A percentile compares a stretch with the other conserved stretches of the same genome.
Evolutionary conservation across 2,797 vertebrate genomes (phyloP).

Genomic region (Dendrocincla tyrannina): DNA sequence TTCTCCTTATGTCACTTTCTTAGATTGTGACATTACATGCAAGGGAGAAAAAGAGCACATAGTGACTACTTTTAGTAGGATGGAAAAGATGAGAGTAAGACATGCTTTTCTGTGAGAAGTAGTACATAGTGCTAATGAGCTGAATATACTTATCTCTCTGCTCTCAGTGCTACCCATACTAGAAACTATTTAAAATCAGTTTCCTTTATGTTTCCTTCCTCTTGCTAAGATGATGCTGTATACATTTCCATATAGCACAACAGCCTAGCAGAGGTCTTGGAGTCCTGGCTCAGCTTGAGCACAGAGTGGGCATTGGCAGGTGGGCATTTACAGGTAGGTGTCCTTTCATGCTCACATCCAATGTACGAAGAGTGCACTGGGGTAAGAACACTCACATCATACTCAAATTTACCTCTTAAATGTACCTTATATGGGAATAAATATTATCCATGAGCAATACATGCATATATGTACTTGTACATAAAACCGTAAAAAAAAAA

Average conservation of each 20-base stretch:
- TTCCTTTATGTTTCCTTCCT: background rate
- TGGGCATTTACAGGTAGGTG: accelerated
- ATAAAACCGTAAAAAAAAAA: background rate
- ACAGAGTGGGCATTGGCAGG: background rate
- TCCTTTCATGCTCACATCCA: background rate
- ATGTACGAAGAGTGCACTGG: accelerated
- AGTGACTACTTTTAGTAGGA: background rate
- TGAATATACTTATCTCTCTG: background rate
- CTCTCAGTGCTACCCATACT: background rate
- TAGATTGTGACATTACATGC: background rate
- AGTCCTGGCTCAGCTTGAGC: background rate
- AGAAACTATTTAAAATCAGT: background rate
- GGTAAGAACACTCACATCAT: background rate
- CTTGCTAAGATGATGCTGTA: background rate
- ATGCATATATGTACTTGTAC: background rate
- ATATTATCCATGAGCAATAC: background rate
- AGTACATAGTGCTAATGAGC: background rate
- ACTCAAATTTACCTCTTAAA: background rate
- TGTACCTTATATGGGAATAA: background rate
- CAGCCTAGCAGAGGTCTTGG: background rate
- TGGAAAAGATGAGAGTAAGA: background rate
- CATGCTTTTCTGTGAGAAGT: background rate
- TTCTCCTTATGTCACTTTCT: background rate
- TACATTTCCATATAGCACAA: background rate
- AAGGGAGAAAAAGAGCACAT: background rate